Conservation (phyloP, 64 coral and sea anemone species). For the Stichodactyla helianthus region DNA sequence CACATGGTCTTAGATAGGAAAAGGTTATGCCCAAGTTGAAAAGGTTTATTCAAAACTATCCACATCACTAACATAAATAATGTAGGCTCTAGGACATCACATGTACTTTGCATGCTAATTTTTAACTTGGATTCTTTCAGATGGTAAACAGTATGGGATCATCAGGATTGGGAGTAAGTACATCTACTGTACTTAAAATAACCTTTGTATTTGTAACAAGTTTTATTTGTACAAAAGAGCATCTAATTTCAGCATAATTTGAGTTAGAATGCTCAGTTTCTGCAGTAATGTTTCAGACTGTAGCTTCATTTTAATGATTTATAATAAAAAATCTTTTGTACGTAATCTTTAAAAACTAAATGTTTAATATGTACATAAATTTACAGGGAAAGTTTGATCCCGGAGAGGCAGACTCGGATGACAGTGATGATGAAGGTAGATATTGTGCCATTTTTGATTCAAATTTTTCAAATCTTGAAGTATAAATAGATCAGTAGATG, state of each 20-base stretch:
- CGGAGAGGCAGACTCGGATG: slow-evolving; percentile 24
- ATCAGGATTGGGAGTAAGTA: slow-evolving; percentile 4
- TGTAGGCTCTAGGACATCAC: neutral
- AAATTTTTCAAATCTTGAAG: neutral
- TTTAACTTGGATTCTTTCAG: neutral
- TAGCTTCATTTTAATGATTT: too few species aligned
- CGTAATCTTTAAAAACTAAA: too few species aligned
- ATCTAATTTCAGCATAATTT: too few species aligned
- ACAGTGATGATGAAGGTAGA: slow-evolving; percentile 39
- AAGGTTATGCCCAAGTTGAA: too few species aligned
- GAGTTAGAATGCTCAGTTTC: too few species aligned
- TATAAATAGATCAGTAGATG: neutral
- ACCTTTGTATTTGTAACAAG: too few species aligned
- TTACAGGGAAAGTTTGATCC: slow-evolving; percentile 24
- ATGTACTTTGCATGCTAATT: neutral
- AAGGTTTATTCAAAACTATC: too few species aligned
- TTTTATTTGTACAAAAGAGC: too few species aligned
- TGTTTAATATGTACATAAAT: too few species aligned
- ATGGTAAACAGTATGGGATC: slow-evolving; percentile 2
- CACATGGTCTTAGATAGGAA: too few species aligned
- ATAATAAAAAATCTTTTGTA: neutral
- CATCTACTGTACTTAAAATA: neutral
- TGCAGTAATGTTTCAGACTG: too few species aligned
- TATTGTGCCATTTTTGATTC: neutral
- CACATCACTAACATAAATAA: neutral